Conservation (phyloP, 2,888 invertebrate species). For the Gymnocheta viridis region DNA sequence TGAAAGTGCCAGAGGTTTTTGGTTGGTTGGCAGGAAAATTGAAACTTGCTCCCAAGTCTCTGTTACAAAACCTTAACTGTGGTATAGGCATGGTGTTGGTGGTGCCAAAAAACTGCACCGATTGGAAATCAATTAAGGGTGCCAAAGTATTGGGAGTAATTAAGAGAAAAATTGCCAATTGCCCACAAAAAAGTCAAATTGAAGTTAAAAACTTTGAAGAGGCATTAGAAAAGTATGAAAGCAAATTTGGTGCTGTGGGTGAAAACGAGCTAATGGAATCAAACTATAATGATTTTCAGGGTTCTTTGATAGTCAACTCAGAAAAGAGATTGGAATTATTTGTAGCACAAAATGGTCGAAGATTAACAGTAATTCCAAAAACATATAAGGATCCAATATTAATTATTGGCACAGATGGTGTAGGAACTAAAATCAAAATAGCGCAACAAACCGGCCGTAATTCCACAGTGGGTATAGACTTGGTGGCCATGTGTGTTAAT, state of each 20-base stretch:
- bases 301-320: slow-evolving; percentile 45
- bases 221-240: slow-evolving; percentile 83
- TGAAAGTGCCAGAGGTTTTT: slow-evolving; percentile 90
- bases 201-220: slow-evolving; percentile 87
- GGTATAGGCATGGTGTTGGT: slow-evolving; percentile 95
- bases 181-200: slow-evolving; percentile 71
- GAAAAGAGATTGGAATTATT: slow-evolving; percentile 74
- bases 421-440: slow-evolving; percentile 97
- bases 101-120: slow-evolving; percentile 83
- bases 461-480: slow-evolving; percentile 93
- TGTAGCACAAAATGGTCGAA: slow-evolving; percentile 75
- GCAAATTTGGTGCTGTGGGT: slow-evolving; percentile 76
- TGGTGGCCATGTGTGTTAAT: slow-evolving; percentile 99
- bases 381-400: slow-evolving; percentile 89
- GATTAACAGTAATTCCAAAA: slow-evolving; percentile 79
- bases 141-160: slow-evolving; percentile 83
- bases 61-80: slow-evolving; percentile 97
- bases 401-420: slow-evolving; percentile 98
- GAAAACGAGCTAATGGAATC: slow-evolving; percentile 66
- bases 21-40: slow-evolving; percentile 93
- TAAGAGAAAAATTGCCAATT: slow-evolving; percentile 70
- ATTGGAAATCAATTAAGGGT: slow-evolving; percentile 82
- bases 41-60: slow-evolving; percentile 88
- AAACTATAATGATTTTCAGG: slow-evolving; percentile 60
- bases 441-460: slow-evolving; percentile 91